Evolutionary conservation across 2,113 vertebrate species (phyloP).

Genomic region (Halichoeres trimaculatus): DNA sequence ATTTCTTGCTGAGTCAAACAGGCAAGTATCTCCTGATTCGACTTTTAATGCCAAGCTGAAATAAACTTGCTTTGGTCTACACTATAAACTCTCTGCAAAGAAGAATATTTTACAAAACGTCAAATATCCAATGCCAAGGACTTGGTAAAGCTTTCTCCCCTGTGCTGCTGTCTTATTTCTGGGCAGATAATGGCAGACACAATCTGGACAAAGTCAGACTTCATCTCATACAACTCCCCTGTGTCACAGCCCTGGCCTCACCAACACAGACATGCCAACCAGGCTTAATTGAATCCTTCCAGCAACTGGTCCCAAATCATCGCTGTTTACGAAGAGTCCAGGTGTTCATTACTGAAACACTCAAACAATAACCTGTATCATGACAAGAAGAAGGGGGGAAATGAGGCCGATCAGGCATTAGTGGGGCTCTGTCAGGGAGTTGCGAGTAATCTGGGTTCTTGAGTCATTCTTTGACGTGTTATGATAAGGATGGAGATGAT

Average conservation of each 20-base stretch:
- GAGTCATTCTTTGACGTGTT: background rate
- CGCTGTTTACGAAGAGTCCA: constrained; percentile 49
- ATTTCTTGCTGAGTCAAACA: background rate
- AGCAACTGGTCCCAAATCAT: constrained; percentile 47
- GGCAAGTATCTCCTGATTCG: background rate
- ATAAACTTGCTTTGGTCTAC: constrained; percentile 5
- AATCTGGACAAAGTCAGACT: constrained; percentile 48
- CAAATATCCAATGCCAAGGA: constrained; percentile 1
- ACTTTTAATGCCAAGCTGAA: background rate
- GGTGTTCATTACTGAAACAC: constrained; percentile 57
- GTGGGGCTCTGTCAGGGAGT: constrained; percentile 23
- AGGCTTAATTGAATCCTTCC: constrained; percentile 53
- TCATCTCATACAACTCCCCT: constrained; percentile 35
- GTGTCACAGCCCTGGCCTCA: constrained; percentile 12
- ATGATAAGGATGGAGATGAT: constrained; percentile 1
- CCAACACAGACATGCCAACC: constrained; percentile 27
- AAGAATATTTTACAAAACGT: constrained; percentile 30
- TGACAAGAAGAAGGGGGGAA: constrained; percentile 5
- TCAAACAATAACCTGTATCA: constrained; percentile 42
- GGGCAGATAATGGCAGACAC: constrained; percentile 24
- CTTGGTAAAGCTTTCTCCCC: constrained; percentile 13
- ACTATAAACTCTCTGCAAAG: background rate
- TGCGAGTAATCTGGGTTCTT: constrained; percentile 28
- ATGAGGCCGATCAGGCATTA: constrained; percentile 17
- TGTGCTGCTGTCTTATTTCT: constrained; percentile 27